Percentiles rank a stretch among this genome's conserved stretches.
These are phyloP conservation scores for Corythornis vintsioides DNA, from an alignment of 2,113 vertebrate genomes.

Conservation along the genomic window DNA sequence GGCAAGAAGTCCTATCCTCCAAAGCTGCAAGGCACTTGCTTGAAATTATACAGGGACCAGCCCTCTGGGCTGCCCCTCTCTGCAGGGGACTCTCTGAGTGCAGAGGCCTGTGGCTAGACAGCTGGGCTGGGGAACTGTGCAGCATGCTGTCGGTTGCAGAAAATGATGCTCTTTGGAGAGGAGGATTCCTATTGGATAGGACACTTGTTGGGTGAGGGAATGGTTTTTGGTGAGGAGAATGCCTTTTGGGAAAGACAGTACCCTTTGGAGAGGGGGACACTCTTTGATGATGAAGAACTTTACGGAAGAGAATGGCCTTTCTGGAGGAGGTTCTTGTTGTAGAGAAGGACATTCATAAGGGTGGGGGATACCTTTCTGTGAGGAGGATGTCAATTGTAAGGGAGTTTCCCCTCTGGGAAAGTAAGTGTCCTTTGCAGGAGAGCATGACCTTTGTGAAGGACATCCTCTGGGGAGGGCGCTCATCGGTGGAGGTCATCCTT, in stretches of 20 bases:
- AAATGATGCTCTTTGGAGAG: accelerated
- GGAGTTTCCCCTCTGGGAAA: too few relatives aligned
- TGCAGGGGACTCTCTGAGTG: too few relatives aligned
- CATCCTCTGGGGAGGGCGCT: not conserved
- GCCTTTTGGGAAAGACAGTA: not conserved
- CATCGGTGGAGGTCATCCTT: too few relatives aligned
- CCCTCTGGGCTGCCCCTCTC: not conserved
- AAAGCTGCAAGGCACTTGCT: accelerated
- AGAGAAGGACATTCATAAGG: not conserved
- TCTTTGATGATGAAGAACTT: not conserved
- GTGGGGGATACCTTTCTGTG: too few relatives aligned
- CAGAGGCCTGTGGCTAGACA: accelerated
- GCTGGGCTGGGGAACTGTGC: accelerated
- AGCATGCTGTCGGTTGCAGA: not conserved
- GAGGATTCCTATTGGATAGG: not conserved
- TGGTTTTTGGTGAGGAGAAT: too few relatives aligned
- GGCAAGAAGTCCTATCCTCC: accelerated
- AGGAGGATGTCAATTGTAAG: not conserved
- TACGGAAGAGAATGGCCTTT: not conserved
- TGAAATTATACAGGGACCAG: accelerated
- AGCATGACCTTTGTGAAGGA: not conserved
- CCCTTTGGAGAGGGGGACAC: too few relatives aligned
- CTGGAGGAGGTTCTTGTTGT: not conserved
- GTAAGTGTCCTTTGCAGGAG: too few relatives aligned
- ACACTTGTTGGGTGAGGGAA: too few relatives aligned